Conservation (phyloP, 2,113 vertebrate genomes). For the Hyperopisus bebe region DNA sequence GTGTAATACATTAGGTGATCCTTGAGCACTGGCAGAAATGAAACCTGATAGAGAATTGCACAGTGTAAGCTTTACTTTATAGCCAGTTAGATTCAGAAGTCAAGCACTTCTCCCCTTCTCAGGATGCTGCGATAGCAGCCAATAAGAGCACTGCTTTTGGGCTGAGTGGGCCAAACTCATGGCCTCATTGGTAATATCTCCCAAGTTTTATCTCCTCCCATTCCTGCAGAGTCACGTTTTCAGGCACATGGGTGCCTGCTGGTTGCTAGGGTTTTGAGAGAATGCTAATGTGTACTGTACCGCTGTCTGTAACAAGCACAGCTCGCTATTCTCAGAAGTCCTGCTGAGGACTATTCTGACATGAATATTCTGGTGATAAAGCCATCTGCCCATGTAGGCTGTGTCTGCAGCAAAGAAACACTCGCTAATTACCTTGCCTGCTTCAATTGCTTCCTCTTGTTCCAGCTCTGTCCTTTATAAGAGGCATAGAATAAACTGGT, state of each 20-base stretch:
- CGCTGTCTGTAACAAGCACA: constrained; percentile 7
- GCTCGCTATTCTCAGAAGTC: constrained; percentile 15
- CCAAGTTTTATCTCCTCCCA: neutral
- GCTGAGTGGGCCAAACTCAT: neutral
- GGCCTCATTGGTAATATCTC: neutral
- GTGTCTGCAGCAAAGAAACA: neutral
- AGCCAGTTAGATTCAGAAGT: neutral
- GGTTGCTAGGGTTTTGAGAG: neutral
- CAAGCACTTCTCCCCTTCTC: neutral
- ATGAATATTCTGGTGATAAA: constrained; percentile 30
- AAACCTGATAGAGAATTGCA: neutral
- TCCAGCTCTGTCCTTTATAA: neutral
- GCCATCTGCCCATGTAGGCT: constrained; percentile 12
- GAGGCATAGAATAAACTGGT: neutral
- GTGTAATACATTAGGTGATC: neutral
- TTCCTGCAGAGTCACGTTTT: neutral
- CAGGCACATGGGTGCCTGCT: neutral
- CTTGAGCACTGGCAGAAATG: neutral
- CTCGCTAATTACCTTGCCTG: constrained; percentile 1
- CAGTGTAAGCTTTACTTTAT: neutral
- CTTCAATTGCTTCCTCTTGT: neutral
- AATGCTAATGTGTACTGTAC: neutral
- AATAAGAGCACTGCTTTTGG: neutral
- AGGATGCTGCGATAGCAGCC: neutral
- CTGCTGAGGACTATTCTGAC: constrained; percentile 12